These are phyloP conservation scores for Heliconius hermathena DNA, from an alignment of 1,140 invertebrate species.

Conservation along the genomic window DNA sequence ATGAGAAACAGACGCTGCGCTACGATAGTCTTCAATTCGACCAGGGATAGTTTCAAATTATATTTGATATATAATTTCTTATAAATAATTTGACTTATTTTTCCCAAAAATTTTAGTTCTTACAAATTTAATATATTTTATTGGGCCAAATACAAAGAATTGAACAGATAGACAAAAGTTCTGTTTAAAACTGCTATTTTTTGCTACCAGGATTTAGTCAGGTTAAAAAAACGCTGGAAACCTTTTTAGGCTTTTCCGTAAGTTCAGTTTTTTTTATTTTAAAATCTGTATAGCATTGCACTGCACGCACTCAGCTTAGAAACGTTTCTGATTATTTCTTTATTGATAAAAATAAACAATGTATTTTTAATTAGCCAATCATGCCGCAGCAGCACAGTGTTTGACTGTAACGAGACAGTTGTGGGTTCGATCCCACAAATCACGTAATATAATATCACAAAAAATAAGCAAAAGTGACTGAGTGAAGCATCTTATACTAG, in stretches of 20 bases:
- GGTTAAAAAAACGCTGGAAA: neutral
- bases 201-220: slow-evolving; percentile 5
- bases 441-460: no score
- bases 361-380: no score
- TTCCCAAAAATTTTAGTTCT: neutral
- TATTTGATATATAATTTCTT: no score
- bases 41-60: no score
- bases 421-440: no score
- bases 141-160: neutral
- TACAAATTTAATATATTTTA: neutral
- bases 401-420: no score
- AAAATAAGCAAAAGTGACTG: no score
- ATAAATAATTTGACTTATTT: no score
- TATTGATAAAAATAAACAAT: neutral
- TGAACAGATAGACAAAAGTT: neutral
- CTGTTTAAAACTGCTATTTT: neutral
- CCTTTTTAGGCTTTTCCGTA: slow-evolving; percentile 4
- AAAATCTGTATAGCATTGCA: neutral
- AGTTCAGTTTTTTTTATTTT: neutral
- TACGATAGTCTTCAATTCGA: no score
- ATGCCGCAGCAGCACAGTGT: no score
- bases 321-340: neutral
- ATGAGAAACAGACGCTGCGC: no score
- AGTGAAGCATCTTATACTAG: no score
- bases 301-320: neutral